These are phyloP conservation scores for Nyctibius grandis DNA, from an alignment of 2,797 vertebrate genomes.

Conservation along the genomic window DNA sequence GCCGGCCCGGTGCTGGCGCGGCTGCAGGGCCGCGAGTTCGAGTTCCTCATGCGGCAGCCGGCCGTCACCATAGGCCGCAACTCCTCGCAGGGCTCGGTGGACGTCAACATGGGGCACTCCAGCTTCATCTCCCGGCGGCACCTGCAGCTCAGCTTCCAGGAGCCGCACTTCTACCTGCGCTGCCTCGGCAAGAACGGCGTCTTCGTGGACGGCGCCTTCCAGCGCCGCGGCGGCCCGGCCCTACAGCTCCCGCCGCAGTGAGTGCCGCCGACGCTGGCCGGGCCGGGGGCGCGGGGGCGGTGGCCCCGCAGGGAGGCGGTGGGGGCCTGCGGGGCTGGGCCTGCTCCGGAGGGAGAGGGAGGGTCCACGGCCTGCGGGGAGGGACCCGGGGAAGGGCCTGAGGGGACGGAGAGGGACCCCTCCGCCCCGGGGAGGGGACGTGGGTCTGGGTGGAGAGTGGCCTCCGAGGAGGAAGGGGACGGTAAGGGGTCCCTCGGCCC, in stretches of 20 bases:
- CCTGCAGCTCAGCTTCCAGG: constrained; percentile 90
- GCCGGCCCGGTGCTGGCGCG: constrained; percentile 83
- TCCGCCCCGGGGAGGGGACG: background rate
- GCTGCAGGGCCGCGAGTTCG: constrained; percentile 95
- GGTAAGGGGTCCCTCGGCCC: background rate
- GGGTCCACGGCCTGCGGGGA: background rate
- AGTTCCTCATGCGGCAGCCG: constrained; percentile 95
- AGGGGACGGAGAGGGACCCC: background rate
- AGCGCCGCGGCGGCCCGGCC: constrained; percentile 89
- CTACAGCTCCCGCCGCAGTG: constrained; percentile 91
- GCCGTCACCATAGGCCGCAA: constrained; percentile 94
- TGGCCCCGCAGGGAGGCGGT: background rate
- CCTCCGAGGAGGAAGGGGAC: too few species aligned
- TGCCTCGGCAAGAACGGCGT: constrained; percentile 97
- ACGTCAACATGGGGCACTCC: constrained; percentile 96
- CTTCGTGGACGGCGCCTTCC: constrained; percentile 97
- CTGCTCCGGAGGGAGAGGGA: background rate
- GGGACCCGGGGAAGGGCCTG: background rate
- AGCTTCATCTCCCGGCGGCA: constrained; percentile 96
- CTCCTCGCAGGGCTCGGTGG: constrained; percentile 96
- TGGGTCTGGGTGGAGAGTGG: background rate
- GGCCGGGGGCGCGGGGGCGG: background rate
- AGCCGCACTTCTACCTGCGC: constrained; percentile 88
- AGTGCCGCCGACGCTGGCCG: constrained; percentile 66
- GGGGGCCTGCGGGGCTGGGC: background rate